Evolutionary conservation across 1,140 invertebrate species (phyloP), one percentile per base, ranked within the genome.

Genomic region (Wiebesia pumilae): DNA sequence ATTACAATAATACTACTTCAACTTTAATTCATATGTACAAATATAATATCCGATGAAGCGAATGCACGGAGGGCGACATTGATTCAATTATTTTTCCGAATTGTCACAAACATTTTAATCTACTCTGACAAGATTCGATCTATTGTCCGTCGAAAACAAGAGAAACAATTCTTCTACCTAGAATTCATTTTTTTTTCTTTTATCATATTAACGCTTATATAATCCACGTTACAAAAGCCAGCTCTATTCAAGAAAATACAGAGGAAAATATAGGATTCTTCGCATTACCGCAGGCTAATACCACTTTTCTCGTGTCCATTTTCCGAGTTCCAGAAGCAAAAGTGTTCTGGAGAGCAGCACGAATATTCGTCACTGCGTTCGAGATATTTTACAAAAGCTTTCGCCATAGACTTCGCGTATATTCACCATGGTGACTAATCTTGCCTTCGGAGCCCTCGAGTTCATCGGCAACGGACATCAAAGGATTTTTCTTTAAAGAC

Each of bases 301-400:
- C 69, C 16, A 9, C 33, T 71, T 69, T 35, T 69, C 33, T 7
- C 16, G 16, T 69, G 67, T 69, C 67, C 67, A 35, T 19, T 69
- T 69, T 6, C 27, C 6, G 10, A 71, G 35, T 21, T 24, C 16
- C 33, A 71, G 27, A 27, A 27, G 69, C 69, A 21, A 35, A n/a
- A 12, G 62, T 3, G n/a, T 30, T 67, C 67, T 30, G 3, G 40
- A 10, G 19, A 43, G 67, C 71, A 21, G 19, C 24, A 62, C 58
- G 38, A 58, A 6, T 40, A 24, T n/a, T 69, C 16, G 30, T 0
- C 27, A 35, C 51, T 16, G 30, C n/a, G 10, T n/a, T 82, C 12
- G 40, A 71, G 43, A 14, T 21, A 71, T 83, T 83, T 83, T 16
- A 38, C 40, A n/a, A 33, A 83, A 83, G 21, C 81, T 83, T 40